These are phyloP conservation scores for Eledone cirrhosa DNA, from an alignment of 2,888 invertebrate species.

Conservation along the genomic window DNA sequence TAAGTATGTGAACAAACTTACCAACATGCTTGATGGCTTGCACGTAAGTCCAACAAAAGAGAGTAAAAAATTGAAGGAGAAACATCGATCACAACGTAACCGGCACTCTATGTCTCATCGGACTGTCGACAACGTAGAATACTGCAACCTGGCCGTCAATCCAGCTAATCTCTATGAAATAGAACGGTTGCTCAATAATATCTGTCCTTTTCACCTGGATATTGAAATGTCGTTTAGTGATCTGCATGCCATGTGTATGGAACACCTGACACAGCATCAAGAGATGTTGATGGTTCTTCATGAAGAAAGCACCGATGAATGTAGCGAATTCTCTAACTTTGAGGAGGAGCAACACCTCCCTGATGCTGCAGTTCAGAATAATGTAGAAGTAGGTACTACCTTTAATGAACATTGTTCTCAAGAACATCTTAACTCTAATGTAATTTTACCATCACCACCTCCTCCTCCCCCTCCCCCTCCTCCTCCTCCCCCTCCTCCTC, in stretches of 20 bases:
- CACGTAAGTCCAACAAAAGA: conserved; percentile 18
- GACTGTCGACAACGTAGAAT: conserved; percentile 25
- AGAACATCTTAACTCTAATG: too few species aligned
- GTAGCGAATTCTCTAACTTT: conserved; percentile 14
- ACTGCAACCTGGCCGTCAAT: conserved; percentile 38
- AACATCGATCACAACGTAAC: conserved; percentile 36
- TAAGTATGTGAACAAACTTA: conserved; percentile 8
- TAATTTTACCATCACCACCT: too few species aligned
- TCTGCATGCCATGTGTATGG: conserved; percentile 46
- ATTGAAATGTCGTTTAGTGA: conserved; percentile 49
- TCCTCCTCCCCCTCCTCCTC: too few species aligned
- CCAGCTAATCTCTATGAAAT: conserved; percentile 57
- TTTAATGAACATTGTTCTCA: too few species aligned
- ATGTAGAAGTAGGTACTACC: too few species aligned
- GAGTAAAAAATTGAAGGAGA: background rate
- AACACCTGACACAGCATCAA: background rate
- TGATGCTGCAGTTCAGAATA: background rate
- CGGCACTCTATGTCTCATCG: conserved; percentile 33
- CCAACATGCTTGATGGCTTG: conserved; percentile 23
- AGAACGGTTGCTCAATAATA: conserved; percentile 51
- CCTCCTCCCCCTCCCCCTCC: too few species aligned
- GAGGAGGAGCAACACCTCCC: background rate
- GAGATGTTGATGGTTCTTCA: conserved; percentile 23
- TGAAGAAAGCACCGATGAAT: conserved; percentile 21
- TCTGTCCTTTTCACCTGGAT: conserved; percentile 54